Evolutionary conservation across 2,113 vertebrate genomes (phyloP).

Genomic region (Amia ocellicauda): DNA sequence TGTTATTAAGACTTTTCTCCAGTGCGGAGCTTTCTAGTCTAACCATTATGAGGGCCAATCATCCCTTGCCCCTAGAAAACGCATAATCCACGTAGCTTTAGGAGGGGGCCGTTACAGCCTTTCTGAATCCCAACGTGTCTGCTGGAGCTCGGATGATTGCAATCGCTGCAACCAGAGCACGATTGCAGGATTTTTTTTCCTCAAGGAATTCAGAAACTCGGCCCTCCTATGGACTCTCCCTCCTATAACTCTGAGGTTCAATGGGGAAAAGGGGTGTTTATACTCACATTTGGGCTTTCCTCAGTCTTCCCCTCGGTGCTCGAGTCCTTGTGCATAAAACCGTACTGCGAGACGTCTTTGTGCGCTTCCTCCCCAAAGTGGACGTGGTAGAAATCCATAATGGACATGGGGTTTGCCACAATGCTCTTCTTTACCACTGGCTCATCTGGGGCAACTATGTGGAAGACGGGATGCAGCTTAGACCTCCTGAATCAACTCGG

Average conservation of each 20-base stretch:
- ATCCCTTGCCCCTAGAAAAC: too few relatives aligned
- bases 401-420: slow-evolving; percentile 46
- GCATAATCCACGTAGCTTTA: too few relatives aligned
- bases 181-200: neutral
- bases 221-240: too few relatives aligned
- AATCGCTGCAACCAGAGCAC: neutral
- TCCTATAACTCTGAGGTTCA: neutral
- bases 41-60: neutral
- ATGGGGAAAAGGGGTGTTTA: neutral
- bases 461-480: slow-evolving; percentile 3
- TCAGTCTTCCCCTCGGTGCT: slow-evolving; percentile 46
- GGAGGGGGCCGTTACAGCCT: too few relatives aligned
- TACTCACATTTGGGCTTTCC: slow-evolving; percentile 50
- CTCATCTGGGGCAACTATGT: slow-evolving; percentile 49
- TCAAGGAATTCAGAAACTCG: too few relatives aligned
- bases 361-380: slow-evolving; percentile 46
- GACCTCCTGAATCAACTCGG: neutral
- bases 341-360: slow-evolving; percentile 51
- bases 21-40: too few relatives aligned
- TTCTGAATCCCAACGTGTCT: neutral
- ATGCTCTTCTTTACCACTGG: slow-evolving; percentile 41
- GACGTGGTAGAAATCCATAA: slow-evolving; percentile 57
- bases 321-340: slow-evolving; percentile 51
- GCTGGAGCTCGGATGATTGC: neutral
- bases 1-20: neutral